Evolutionary conservation across 2,113 vertebrate genomes (phyloP).

Genomic region (Scomber scombrus): DNA sequence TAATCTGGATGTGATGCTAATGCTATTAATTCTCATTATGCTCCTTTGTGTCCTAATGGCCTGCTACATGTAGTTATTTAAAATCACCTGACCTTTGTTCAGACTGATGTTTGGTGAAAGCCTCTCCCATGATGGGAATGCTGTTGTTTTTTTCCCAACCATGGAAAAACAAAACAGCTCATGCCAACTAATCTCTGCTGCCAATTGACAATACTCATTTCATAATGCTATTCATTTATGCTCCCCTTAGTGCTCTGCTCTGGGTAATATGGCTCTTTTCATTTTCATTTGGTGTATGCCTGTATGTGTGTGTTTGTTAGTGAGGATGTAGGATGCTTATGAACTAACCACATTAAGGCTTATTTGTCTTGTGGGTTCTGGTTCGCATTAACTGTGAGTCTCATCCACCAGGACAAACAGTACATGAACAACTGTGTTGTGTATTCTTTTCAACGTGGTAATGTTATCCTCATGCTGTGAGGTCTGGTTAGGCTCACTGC

Average conservation of each 20-base stretch:
- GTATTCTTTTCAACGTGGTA: slow-evolving; percentile 24
- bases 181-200: slow-evolving; percentile 60
- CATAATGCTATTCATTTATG: slow-evolving; percentile 76
- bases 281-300: slow-evolving; percentile 57
- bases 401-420: slow-evolving; percentile 67
- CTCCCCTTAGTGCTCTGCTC: slow-evolving; percentile 56
- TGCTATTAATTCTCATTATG: slow-evolving; percentile 64
- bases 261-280: slow-evolving; percentile 68
- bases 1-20: slow-evolving; percentile 43
- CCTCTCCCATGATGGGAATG: slow-evolving; percentile 19
- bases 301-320: slow-evolving; percentile 23
- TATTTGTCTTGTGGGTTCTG: slow-evolving; percentile 71
- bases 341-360: slow-evolving; percentile 66
- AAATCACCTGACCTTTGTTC: slow-evolving; percentile 62
- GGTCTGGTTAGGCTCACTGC: background rate
- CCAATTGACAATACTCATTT: slow-evolving; percentile 69
- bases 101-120: slow-evolving; percentile 26
- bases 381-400: slow-evolving; percentile 70
- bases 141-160: background rate
- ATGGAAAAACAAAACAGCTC: slow-evolving; percentile 49
- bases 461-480: slow-evolving; percentile 29
- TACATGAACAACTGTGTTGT: slow-evolving; percentile 9
- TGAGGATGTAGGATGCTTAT: slow-evolving; percentile 44
- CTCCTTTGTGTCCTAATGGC: slow-evolving; percentile 34
- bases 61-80: slow-evolving; percentile 31